phyloP scores from a whole-genome alignment of 2,797 vertebrate species.

The Acomys russatus region DNA sequence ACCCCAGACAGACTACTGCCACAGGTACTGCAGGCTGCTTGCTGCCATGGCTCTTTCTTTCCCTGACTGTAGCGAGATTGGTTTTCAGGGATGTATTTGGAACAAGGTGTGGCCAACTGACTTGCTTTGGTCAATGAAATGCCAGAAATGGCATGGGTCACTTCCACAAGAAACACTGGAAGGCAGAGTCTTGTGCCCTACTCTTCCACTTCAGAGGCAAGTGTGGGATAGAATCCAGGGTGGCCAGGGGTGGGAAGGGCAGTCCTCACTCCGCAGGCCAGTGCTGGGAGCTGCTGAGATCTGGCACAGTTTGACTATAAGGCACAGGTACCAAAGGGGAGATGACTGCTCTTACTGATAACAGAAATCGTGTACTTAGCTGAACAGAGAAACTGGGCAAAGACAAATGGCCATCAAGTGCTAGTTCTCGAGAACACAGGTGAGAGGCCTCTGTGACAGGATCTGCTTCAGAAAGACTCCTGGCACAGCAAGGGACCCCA shows the following conservation, averaged over 20 bases:
- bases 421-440: slow-evolving; percentile 36
- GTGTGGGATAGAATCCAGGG: background rate
- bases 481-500: background rate
- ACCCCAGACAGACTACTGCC: background rate
- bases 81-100: background rate
- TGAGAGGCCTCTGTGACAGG: background rate
- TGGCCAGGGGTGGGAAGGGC: background rate
- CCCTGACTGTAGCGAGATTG: rapidly evolving
- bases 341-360: background rate
- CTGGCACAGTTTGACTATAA: background rate
- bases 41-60: background rate
- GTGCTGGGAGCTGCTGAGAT: background rate
- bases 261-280: background rate
- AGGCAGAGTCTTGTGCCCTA: background rate
- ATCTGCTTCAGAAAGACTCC: slow-evolving; percentile 1
- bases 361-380: background rate
- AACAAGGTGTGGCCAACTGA: background rate
- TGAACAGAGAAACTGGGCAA: background rate
- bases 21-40: background rate
- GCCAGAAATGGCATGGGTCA: background rate
- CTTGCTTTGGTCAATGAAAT: background rate
- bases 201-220: background rate
- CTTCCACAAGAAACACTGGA: background rate
- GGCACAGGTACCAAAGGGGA: background rate
- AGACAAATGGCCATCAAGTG: slow-evolving; percentile 6